These are phyloP conservation scores for Catalaphyllia jardinei DNA, from an alignment of 64 coral and sea anemone genomes.

Conservation along the genomic window DNA sequence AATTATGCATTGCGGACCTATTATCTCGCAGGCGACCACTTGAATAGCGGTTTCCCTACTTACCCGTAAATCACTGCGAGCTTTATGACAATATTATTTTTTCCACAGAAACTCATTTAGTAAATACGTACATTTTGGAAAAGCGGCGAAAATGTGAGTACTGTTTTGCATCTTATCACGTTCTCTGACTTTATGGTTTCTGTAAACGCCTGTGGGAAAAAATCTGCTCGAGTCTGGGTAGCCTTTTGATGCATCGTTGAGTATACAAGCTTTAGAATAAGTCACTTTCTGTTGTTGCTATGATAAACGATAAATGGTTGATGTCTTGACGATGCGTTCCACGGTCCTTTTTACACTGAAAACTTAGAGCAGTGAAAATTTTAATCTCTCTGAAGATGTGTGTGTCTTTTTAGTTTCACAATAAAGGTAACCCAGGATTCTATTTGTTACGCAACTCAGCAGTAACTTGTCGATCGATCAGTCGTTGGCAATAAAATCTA, in stretches of 20 bases:
- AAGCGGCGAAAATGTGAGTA: slow-evolving; percentile 18
- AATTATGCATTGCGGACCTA: background rate
- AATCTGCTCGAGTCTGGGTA: background rate
- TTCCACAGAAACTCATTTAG: no score
- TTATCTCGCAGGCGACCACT: background rate
- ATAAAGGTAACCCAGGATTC: no score
- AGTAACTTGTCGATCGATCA: background rate
- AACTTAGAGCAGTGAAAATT: no score
- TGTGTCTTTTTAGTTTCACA: background rate
- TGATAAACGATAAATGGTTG: background rate
- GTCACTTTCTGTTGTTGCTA: slow-evolving; percentile 7
- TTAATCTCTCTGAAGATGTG: background rate
- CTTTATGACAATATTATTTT: background rate
- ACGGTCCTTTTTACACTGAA: no score
- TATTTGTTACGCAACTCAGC: no score
- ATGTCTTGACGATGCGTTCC: background rate
- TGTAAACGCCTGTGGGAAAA: background rate
- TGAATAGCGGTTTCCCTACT: background rate
- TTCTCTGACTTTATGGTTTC: background rate
- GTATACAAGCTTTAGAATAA: background rate
- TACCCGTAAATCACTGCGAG: slow-evolving; percentile 24
- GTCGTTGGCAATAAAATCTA: no score
- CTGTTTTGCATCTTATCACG: background rate
- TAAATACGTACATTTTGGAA: background rate
- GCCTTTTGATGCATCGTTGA: no score